A percentile compares a stretch with the other conserved stretches of the same genome.
Evolutionary conservation across 2,797 vertebrate species (phyloP).

Genomic region (Ctenochaetus hawaiiensis): DNA sequence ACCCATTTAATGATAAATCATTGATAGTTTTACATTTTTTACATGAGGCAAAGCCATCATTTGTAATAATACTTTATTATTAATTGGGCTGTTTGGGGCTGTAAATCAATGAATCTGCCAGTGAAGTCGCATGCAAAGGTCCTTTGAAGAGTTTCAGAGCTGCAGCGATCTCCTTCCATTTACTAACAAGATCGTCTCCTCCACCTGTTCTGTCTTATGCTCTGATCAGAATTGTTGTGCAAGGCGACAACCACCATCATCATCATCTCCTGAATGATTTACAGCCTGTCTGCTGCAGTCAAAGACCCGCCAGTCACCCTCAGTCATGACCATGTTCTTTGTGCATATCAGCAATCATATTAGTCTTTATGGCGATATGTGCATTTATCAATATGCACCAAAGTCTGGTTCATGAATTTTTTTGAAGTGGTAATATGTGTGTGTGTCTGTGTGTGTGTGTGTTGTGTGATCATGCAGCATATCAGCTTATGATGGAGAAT

Average conservation of each 20-base stretch:
- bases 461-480: conserved; percentile 29
- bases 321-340: conserved; percentile 32
- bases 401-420: conserved; percentile 21
- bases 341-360: conserved; percentile 28
- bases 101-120: not conserved
- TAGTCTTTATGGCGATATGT: conserved; percentile 2
- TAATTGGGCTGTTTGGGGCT: not conserved
- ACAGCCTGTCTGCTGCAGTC: conserved; percentile 42
- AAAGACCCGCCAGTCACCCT: conserved; percentile 41
- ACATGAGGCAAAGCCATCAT: not conserved
- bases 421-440: conserved; percentile 12
- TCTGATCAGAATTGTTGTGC: conserved; percentile 46
- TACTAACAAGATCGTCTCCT: conserved; percentile 40
- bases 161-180: conserved; percentile 33
- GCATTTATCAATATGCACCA: conserved; percentile 29
- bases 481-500: conserved; percentile 43
- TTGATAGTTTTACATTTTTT: not conserved
- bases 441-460: conserved; percentile 1
- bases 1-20: not conserved
- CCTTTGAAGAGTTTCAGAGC: conserved; percentile 26
- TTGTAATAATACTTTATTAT: not conserved
- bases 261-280: conserved; percentile 61
- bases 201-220: conserved; percentile 25
- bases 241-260: conserved; percentile 34
- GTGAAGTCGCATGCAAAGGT: not conserved